phyloP scores from a whole-genome alignment of 35 echinoderm and acorn worm genomes.

The Ophioderma brevispina region DNA sequence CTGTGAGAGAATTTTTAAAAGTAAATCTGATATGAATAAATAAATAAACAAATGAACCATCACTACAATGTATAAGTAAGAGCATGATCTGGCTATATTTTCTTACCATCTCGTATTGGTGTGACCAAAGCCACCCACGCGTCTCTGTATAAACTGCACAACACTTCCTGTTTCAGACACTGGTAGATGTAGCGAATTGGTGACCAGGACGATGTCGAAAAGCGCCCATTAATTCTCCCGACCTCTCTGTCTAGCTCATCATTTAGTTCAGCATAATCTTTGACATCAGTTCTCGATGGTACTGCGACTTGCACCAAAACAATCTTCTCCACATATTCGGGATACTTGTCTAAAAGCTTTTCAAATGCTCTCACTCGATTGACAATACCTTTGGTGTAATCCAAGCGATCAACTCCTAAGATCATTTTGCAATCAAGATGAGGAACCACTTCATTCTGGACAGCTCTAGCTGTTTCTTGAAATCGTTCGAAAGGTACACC shows the following conservation, averaged over 20 bases:
- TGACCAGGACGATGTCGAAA: neutral
- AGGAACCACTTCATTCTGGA: neutral
- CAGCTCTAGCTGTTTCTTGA: neutral
- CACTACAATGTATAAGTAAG: too few relatives aligned
- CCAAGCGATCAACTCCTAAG: slow-evolving; percentile 4
- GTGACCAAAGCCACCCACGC: neutral
- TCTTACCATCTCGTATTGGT: slow-evolving; percentile 6
- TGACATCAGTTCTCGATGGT: neutral
- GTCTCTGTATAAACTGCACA: neutral
- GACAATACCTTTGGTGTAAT: slow-evolving; percentile 4
- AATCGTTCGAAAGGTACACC: neutral
- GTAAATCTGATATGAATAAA: too few relatives aligned
- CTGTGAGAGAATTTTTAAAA: too few relatives aligned
- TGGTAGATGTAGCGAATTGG: slow-evolving; percentile 17
- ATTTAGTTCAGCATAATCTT: neutral
- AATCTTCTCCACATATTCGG: neutral
- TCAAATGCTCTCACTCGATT: neutral
- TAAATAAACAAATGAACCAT: too few relatives aligned
- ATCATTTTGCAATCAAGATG: neutral
- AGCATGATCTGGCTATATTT: too few relatives aligned
- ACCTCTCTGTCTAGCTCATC: slow-evolving; percentile 3
- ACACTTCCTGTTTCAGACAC: neutral
- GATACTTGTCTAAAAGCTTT: neutral
- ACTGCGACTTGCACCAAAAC: neutral
- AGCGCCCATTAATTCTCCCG: neutral